Conservation (phyloP, 2,797 vertebrate genomes). For the Schizopygopsis malacanthus region DNA sequence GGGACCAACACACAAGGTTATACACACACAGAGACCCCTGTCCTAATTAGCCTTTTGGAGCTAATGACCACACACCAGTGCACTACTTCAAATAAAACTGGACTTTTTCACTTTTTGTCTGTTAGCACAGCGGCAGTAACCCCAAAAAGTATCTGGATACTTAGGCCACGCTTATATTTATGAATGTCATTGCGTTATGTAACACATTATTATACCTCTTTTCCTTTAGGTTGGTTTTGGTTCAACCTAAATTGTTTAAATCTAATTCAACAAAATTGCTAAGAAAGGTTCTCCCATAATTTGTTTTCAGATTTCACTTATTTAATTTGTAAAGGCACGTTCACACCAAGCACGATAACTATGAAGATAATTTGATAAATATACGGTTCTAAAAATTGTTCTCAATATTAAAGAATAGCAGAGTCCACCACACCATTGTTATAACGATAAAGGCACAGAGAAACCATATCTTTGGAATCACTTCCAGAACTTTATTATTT, state of each 20-base stretch:
- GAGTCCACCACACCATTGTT: neutral
- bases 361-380: neutral
- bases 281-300: neutral
- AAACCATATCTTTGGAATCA: neutral
- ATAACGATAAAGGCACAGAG: neutral
- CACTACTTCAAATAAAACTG: constrained; percentile 10
- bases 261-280: neutral
- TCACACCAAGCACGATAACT: neutral
- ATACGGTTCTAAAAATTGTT: neutral
- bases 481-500: no score
- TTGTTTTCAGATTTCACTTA: neutral
- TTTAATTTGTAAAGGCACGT: neutral
- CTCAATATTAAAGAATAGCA: neutral
- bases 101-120: neutral
- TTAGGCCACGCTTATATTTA: neutral
- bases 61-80: constrained; percentile 3
- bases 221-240: neutral
- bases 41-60: constrained; percentile 19
- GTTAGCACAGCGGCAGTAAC: neutral
- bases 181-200: neutral
- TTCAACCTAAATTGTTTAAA: neutral
- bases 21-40: neutral
- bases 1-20: constrained; percentile 28
- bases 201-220: neutral
- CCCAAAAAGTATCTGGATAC: neutral